These are phyloP conservation scores for Colletes latitarsis DNA, from an alignment of 1,140 invertebrate genomes.

Conservation along the genomic window DNA sequence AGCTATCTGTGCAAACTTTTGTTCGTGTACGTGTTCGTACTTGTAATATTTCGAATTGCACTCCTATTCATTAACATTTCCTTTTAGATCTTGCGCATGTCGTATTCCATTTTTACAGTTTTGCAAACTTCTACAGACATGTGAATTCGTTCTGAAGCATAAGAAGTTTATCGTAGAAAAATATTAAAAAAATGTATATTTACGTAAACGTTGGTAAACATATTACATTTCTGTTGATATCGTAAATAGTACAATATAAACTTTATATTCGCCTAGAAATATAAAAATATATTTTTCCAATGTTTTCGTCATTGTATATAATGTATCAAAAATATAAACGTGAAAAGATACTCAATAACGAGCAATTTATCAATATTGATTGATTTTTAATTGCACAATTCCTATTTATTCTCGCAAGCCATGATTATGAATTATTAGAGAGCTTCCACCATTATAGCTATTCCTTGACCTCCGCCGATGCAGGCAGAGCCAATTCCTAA, in stretches of 20 bases:
- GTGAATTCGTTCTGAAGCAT: not conserved
- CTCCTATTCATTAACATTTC: not conserved
- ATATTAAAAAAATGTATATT: slow-evolving; percentile 10
- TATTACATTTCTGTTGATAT: slow-evolving; percentile 7
- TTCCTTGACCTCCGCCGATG: slow-evolving; percentile 99
- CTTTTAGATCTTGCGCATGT: slow-evolving; percentile 67
- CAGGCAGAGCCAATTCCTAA: slow-evolving; percentile 97
- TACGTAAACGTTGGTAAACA: slow-evolving; percentile 25
- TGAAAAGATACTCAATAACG: not conserved
- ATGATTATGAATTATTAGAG: slow-evolving; percentile 76
- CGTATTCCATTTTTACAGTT: slow-evolving; percentile 70
- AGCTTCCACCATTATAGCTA: slow-evolving; percentile 94
- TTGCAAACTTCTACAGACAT: slow-evolving; percentile 55
- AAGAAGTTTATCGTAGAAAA: slow-evolving; percentile 10
- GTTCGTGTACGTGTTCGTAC: slow-evolving; percentile 36
- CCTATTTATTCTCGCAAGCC: not conserved
- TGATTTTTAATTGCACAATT: slow-evolving; percentile 12
- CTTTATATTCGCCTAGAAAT: not conserved
- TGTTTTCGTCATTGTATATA: not conserved
- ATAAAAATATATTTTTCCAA: not conserved
- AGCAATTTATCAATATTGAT: not conserved
- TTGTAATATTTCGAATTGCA: not conserved
- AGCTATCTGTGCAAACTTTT: slow-evolving; percentile 74
- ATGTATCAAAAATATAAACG: slow-evolving; percentile 30
- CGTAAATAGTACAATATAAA: slow-evolving; percentile 3